phyloP scores from a whole-genome alignment of 2,113 vertebrate species.

The Oryzias woworae region DNA sequence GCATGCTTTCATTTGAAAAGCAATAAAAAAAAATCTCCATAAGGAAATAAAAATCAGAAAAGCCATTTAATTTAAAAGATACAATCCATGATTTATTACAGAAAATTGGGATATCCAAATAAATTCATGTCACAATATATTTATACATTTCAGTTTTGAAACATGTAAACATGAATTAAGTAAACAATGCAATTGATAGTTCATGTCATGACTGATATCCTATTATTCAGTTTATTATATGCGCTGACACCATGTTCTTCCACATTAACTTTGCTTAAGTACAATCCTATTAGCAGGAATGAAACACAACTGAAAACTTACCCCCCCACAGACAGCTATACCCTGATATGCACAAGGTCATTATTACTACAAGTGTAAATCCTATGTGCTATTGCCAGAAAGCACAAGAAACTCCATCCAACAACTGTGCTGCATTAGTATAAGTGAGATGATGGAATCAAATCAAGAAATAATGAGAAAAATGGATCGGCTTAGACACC shows the following conservation, averaged over 20 bases:
- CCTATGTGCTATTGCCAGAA: constrained; percentile 62
- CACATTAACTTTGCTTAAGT: constrained; percentile 39
- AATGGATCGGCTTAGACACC: constrained; percentile 23
- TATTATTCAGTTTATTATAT: constrained; percentile 44
- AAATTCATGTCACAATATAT: constrained; percentile 74
- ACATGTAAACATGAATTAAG: constrained; percentile 82
- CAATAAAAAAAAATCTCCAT: constrained; percentile 5
- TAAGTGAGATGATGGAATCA: constrained; percentile 36
- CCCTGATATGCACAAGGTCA: constrained; percentile 62
- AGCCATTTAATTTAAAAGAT: constrained; percentile 70
- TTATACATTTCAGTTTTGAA: constrained; percentile 75
- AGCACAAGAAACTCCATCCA: constrained; percentile 34
- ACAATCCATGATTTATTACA: constrained; percentile 82
- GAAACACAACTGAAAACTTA: constrained; percentile 36
- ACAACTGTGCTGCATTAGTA: constrained; percentile 42
- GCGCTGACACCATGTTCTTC: constrained; percentile 52
- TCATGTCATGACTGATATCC: constrained; percentile 57
- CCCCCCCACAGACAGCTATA: constrained; percentile 26
- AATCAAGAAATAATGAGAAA: constrained; percentile 8
- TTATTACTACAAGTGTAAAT: constrained; percentile 56
- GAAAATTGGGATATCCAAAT: constrained; percentile 84
- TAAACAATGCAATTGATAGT: constrained; percentile 75
- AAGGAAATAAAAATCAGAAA: constrained; percentile 34
- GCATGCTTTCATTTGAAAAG: constrained; percentile 32
- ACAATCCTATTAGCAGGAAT: constrained; percentile 49